Conservation (phyloP, 2,797 vertebrate species). For the Myioborus melanocephalus region DNA sequence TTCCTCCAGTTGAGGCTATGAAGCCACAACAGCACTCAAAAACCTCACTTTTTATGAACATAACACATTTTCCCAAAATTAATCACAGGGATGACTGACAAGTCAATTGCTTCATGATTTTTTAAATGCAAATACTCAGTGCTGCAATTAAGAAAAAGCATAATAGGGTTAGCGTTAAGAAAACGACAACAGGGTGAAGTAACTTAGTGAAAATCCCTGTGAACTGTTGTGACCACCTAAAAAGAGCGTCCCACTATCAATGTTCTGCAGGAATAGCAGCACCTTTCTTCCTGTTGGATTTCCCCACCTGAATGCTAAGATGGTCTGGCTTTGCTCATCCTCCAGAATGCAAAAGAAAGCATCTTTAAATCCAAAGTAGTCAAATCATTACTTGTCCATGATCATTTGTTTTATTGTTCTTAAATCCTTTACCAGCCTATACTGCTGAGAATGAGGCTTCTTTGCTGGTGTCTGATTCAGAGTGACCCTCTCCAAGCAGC, state of each 20-base stretch:
- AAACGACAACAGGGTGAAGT: not conserved
- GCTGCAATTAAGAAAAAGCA: not conserved
- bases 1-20: not conserved
- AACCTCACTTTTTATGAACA: not conserved
- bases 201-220: not conserved
- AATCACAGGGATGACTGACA: not conserved
- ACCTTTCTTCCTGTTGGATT: not conserved
- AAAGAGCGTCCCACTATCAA: fast-evolving
- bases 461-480: not conserved
- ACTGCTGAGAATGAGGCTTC: fast-evolving
- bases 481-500: not conserved
- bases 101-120: not conserved
- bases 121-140: not conserved
- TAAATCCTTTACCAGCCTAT: not conserved
- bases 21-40: not conserved
- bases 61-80: not conserved
- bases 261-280: not conserved
- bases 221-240: not conserved
- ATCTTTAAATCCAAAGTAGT: not conserved
- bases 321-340: not conserved
- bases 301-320: not conserved
- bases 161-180: not conserved
- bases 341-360: not conserved
- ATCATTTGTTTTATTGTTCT: not conserved
- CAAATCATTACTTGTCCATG: not conserved